Percentiles rank a stretch among this genome's conserved stretches.
phyloP scores from a whole-genome alignment of 1,140 invertebrate species.

The Papilio polyxenes region DNA sequence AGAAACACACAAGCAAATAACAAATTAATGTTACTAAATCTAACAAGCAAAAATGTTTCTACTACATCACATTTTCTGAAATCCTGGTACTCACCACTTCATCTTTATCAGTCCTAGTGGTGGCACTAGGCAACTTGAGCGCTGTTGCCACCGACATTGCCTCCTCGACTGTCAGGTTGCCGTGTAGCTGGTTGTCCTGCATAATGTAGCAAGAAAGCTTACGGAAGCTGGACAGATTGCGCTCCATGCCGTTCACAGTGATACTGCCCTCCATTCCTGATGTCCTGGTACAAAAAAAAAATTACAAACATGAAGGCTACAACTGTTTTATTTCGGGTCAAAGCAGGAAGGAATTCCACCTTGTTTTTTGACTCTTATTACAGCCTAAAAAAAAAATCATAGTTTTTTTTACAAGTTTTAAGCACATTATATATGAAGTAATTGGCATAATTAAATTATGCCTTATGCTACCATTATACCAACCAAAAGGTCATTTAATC shows the following conservation, averaged over 20 bases:
- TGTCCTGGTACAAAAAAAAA: slow-evolving; percentile 83
- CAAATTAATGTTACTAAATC: not conserved
- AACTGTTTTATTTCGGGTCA: not conserved
- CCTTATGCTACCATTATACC: not conserved
- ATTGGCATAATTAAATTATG: not conserved
- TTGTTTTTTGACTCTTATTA: not conserved
- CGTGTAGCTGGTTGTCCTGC: slow-evolving; percentile 98
- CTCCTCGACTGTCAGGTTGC: slow-evolving; percentile 95
- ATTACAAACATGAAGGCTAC: not conserved
- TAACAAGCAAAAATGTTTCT: too few relatives aligned
- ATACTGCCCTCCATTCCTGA: slow-evolving; percentile 89
- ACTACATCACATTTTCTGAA: not conserved
- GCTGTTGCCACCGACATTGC: slow-evolving; percentile 96
- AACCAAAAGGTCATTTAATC: not conserved
- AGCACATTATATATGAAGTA: not conserved
- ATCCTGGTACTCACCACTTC: slow-evolving; percentile 85
- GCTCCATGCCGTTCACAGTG: slow-evolving; percentile 92
- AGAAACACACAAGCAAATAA: too few relatives aligned
- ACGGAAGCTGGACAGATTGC: slow-evolving; percentile 93
- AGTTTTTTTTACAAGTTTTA: not conserved
- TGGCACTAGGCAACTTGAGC: slow-evolving; percentile 90
- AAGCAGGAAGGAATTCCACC: not conserved
- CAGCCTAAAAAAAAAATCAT: too few relatives aligned
- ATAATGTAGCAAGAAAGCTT: slow-evolving; percentile 98
- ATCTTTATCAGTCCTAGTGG: slow-evolving; percentile 86